Base-by-base conservation (phyloP, 2,888 invertebrate genomes). In the Opisthograptis luteolata region DNA sequence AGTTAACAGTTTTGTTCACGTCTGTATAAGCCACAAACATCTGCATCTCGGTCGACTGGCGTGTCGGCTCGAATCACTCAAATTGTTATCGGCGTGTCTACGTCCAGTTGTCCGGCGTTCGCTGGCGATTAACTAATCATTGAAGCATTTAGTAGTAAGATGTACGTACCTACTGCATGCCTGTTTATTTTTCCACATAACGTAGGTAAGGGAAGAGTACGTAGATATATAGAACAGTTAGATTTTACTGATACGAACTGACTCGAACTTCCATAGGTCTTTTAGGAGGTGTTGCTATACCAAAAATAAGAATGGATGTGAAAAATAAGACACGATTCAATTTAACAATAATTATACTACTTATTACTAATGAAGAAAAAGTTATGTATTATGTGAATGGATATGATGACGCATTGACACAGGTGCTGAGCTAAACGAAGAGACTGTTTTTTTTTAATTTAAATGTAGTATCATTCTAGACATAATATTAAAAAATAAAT, bases 31-130 rank as follows among this genome's bases (percentile, higher is more conserved):
- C 34, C 31, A 41, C 35, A 48, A 58, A 68, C 70, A 66, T 75
- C 69, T 64, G 61, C 63, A 64, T 64, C 62, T 66, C 69, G 65
- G 62, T 68, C 55, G 64, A 62, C 57, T 70, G 69, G 68, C 64
- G 62, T 56, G 76, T 76, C 77, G 68, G 66, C 64, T 72, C 64
- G 66, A 69, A 76, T 79, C 73, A 78, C 71, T 79, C 75, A 70
- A 73, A 67, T 69, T 72, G 70, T 76, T 76, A 74, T 75, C 76
- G 68, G 59, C 47, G 57, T 58, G 70, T 69, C 69, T 70, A 64
- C 64, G 64, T 71, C 73, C 70, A 75, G 74, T 71, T 55, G 63
- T 47, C 64, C 60, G 68, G 68, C 67, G 70, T 72, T 73, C 69
- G 64, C 69, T 68, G 60, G 59, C 69, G 73, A 76, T 76, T 74